Evolutionary conservation across 2,888 invertebrate species (phyloP), one percentile per base, ranked within the genome.

Genomic region (Tenthredo notha): DNA sequence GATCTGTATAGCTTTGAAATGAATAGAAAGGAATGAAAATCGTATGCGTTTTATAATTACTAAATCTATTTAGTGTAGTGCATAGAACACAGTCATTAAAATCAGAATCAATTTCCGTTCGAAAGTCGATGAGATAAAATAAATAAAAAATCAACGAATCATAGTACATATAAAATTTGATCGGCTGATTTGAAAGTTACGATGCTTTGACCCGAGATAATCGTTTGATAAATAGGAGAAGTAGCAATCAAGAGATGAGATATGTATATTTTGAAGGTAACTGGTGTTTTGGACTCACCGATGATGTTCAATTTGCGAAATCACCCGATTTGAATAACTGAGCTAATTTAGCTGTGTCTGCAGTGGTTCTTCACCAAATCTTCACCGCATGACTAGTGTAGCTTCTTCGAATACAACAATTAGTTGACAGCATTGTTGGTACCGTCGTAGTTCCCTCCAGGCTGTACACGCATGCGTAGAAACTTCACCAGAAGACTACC

Each of bases 361-460:
- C 80, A 70, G 25, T 54, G 82, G 67, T 75, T 65, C 77, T 84
- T 43, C 58, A 40, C 72, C 33, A 85, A 85, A 85, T 78, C 80
- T 54, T 85, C 80, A 85, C 67, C 70, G 85, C 72, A 58, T 80
- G 85, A 72, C 70, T 85, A 54, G 65, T 70, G 70, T 85, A 43
- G 40, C 65, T 67, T 54, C 29, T 83, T 83, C 77, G 58, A 40
- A 80, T 33, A 77, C 85, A 85, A 85, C 85, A 85, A 85, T 85
- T 25, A 58, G 80, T 54, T 47, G 54, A 82, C 78, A 82, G 58
- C 82, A 85, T 85, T 85, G 85, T 85, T 82, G 85, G 65, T 33
- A 47, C 65, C 25, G 43, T 54, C 54, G 67, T 47, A 80, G 40
- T 80, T 85, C 85, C 82, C 54, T 54, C 80, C 54, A 29, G 70